Evolutionary conservation across 2,888 invertebrate genomes (phyloP).

Genomic region (Itoplectis maculator): DNA sequence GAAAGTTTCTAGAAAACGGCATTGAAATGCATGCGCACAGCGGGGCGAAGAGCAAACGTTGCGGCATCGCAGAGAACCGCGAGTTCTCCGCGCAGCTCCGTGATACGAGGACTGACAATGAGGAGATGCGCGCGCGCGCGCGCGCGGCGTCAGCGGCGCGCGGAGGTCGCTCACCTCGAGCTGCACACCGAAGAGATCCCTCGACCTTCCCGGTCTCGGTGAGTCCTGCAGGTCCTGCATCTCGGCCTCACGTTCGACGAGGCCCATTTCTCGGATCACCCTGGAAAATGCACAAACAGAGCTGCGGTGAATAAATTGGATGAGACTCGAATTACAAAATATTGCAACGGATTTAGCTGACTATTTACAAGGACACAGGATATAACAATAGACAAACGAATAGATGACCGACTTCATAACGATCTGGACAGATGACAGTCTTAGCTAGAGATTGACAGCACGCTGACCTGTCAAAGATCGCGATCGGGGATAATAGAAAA

Average conservation of each 20-base stretch:
- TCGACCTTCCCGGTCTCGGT: conserved; percentile 85
- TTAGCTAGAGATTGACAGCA: too few species aligned
- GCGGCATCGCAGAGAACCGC: background rate
- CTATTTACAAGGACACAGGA: too few species aligned
- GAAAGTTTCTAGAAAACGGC: background rate
- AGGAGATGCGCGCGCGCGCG: conserved; percentile 22
- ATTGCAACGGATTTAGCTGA: too few species aligned
- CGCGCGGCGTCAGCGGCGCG: too few species aligned
- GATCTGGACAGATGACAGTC: background rate
- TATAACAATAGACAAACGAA: too few species aligned
- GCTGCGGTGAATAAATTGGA: background rate
- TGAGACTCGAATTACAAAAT: too few species aligned
- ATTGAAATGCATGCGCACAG: background rate
- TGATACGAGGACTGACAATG: conserved; percentile 7
- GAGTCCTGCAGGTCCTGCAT: conserved; percentile 83
- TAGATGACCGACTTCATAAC: too few species aligned
- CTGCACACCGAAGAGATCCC: conserved; percentile 88
- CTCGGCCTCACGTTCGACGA: conserved; percentile 80
- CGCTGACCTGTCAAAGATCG: too few species aligned
- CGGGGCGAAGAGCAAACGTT: conserved; percentile 3
- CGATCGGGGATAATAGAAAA: too few species aligned
- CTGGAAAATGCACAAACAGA: conserved; percentile 57
- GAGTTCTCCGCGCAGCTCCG: background rate
- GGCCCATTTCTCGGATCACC: conserved; percentile 78
- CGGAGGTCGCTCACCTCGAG: conserved; percentile 86